A percentile compares a stretch with the other conserved stretches of the same genome.
Evolutionary conservation across 2,797 vertebrate species (phyloP).

Genomic region (Vespertilio murinus): DNA sequence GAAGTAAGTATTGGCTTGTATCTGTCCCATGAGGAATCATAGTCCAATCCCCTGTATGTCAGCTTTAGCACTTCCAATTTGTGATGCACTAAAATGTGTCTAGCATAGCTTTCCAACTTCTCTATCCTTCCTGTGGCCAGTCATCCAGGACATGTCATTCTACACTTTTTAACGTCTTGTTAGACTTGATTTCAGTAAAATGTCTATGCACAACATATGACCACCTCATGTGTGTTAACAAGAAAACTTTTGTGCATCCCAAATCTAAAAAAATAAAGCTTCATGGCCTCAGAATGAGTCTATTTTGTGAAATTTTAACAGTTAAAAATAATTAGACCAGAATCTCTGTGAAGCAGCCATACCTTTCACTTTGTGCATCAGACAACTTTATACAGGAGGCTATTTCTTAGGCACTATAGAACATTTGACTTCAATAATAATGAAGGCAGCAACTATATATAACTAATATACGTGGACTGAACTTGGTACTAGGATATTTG

Average conservation of each 20-base stretch:
- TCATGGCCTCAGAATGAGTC: neutral
- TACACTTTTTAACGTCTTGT: neutral
- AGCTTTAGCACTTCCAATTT: neutral
- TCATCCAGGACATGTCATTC: no score
- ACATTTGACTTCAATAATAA: neutral
- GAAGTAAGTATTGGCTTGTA: neutral
- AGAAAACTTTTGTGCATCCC: neutral
- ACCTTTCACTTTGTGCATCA: neutral
- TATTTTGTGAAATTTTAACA: neutral
- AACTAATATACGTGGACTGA: neutral
- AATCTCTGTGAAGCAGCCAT: neutral
- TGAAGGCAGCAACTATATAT: neutral
- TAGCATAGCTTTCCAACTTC: neutral
- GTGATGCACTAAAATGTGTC: neutral
- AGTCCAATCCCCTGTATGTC: accelerated
- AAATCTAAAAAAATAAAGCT: neutral
- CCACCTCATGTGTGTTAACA: neutral
- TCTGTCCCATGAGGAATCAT: neutral
- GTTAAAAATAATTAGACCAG: neutral
- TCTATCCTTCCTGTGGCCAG: neutral
- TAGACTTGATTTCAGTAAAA: neutral
- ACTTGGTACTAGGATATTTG: neutral
- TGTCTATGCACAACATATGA: neutral
- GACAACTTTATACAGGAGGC: neutral
- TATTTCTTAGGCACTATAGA: neutral